Evolutionary conservation across 2,797 vertebrate genomes (phyloP).

Genomic region (Molossus alvarezi): DNA sequence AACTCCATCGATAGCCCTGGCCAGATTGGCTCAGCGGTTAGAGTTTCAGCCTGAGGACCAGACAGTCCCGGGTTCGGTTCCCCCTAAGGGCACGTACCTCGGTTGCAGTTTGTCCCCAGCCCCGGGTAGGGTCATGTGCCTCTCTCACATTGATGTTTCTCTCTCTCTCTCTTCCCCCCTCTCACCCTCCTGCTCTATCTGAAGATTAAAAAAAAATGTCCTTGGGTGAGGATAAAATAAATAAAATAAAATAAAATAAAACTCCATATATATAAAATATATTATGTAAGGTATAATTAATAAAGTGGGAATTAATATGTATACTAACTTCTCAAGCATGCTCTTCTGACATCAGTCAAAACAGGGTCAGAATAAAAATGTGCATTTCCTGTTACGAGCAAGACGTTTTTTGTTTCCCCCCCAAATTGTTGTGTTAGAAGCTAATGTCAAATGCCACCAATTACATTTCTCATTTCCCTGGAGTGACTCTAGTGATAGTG

Average conservation of each 20-base stretch:
- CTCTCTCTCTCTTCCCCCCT: too few species aligned
- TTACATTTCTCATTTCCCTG: slow-evolving; percentile 44
- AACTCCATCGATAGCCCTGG: background rate
- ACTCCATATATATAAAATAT: background rate
- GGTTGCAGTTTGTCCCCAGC: too few species aligned
- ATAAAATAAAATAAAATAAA: too few species aligned
- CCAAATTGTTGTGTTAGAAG: background rate
- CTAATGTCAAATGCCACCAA: slow-evolving; percentile 63
- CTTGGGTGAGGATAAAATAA: too few species aligned
- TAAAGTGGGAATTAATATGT: slow-evolving; percentile 7
- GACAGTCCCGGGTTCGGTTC: too few species aligned
- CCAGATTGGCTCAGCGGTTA: too few species aligned
- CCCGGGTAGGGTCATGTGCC: too few species aligned
- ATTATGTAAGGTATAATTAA: slow-evolving; percentile 20
- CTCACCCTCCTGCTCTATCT: too few species aligned
- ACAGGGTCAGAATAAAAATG: slow-evolving; percentile 37
- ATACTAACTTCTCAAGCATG: slow-evolving; percentile 30
- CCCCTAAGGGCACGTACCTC: too few species aligned
- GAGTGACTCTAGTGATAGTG: slow-evolving; percentile 45
- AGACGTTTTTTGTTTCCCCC: background rate
- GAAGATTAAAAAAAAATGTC: too few species aligned
- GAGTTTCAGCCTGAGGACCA: too few species aligned
- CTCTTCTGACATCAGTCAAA: slow-evolving; percentile 25
- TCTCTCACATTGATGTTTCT: too few species aligned
- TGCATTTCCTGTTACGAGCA: slow-evolving; percentile 33